Base-by-base conservation (phyloP, 2,113 vertebrate genomes). In the Monopterus albus region DNA sequence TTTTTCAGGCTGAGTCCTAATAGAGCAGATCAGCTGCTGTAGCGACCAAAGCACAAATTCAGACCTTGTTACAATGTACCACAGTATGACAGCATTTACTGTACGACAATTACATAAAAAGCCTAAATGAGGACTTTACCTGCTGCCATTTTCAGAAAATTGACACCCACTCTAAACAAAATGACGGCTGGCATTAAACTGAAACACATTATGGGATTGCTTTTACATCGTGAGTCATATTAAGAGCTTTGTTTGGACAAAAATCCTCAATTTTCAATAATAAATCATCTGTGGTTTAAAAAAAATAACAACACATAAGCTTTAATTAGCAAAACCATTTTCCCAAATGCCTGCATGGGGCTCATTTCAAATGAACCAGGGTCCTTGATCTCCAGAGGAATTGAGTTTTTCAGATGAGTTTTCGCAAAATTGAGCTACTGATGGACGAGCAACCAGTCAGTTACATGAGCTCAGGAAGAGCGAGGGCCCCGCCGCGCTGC, bases 111-210 rank as follows among this genome's bases (percentile, higher is more conserved):
- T 71, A 70, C 6, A 43, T 57, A 49, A 78, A 84, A 84, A 74
- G 78, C 64, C 46, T 55, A 14, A 81, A 78, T 62, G 53, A 51
- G 38, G 40, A 77, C 68, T 39, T 62, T 6, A 67, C n/a, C 50
- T 26, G 61, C 38, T 0, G n/a, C 13, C 31, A 40, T 57, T 79
- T 78, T 83, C 45, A 61, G 14, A 47, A 65, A 78, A 70, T 55
- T 52, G 46, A 66, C 60, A 33, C 74, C 78, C 73, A 81, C 73
- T 74, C 68, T 40, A 38, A 56, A 73, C 68, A 36, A 42, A 56
- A 51, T 55, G 35, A 76, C 49, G 39, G 28, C 67, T 50, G 52
- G 45, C 52, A 62, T 76, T 72, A 67, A 66, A 72, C 9, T n/a
- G 68, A 57, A 72, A 63, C 39, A 33, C 57, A 71, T 66, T 42